phyloP scores from a whole-genome alignment of 2,888 invertebrate species.

The Lordiphosa andalusiaca region DNA sequence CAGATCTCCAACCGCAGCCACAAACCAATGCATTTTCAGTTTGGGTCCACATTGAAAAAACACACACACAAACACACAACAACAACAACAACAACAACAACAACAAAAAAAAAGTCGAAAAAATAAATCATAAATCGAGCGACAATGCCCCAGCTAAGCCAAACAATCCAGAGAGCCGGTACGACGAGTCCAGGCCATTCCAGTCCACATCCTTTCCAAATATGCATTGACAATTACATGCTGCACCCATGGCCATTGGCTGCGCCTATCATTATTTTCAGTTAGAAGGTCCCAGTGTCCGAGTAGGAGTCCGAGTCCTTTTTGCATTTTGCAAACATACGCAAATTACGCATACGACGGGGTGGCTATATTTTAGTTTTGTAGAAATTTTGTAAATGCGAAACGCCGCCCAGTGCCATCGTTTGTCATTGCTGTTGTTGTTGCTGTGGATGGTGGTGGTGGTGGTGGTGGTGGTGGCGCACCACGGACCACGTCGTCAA shows the following conservation, averaged over 20 bases:
- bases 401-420: constrained; percentile 16
- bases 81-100: constrained; percentile 17
- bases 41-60: constrained; percentile 24
- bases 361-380: constrained; percentile 55
- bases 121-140: constrained; percentile 68
- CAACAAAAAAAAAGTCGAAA: constrained; percentile 28
- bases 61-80: neutral
- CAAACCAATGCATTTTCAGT: constrained; percentile 13
- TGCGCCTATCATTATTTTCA: constrained; percentile 64
- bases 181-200: constrained; percentile 3
- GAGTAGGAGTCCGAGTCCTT: constrained; percentile 33
- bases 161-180: constrained; percentile 43
- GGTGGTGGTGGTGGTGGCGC: neutral
- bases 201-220: constrained; percentile 33
- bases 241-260: constrained; percentile 19
- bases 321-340: constrained; percentile 53
- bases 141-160: constrained; percentile 50
- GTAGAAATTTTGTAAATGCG: constrained; percentile 54
- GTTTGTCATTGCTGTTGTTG: constrained; percentile 25
- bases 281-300: constrained; percentile 35
- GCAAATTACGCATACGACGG: constrained; percentile 59
- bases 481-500: constrained; percentile 34
- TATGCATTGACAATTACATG: constrained; percentile 70
- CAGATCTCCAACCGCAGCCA: neutral
- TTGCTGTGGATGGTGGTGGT: too few species aligned